A percentile compares a stretch with the other conserved stretches of the same genome.
Evolutionary conservation across 2,888 invertebrate species (phyloP).

Genomic region (Agrochola lota): DNA sequence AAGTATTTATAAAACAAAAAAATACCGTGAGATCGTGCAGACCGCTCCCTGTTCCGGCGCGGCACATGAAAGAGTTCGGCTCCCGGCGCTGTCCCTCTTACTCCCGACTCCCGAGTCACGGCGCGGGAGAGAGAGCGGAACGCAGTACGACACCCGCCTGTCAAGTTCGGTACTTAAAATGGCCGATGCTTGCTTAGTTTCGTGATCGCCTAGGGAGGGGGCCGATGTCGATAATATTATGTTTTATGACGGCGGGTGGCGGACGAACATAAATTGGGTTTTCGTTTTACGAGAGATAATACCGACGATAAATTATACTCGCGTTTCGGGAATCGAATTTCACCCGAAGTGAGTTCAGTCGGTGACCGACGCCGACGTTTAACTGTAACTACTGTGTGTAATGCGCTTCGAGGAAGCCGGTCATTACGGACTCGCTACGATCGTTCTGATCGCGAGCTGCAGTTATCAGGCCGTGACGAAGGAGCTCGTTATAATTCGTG

Average conservation of each 20-base stretch:
- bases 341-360: slow-evolving; percentile 72
- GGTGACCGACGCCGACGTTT: slow-evolving; percentile 66
- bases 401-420: slow-evolving; percentile 76
- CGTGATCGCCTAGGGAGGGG: slow-evolving; percentile 90
- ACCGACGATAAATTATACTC: slow-evolving; percentile 84
- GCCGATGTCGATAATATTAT: slow-evolving; percentile 89
- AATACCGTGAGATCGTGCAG: slow-evolving; percentile 79
- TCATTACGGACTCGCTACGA: slow-evolving; percentile 72
- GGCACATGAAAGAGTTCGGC: slow-evolving; percentile 84
- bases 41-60: slow-evolving; percentile 80
- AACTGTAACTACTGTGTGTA: slow-evolving; percentile 65
- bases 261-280: slow-evolving; percentile 86
- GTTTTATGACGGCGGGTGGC: slow-evolving; percentile 87
- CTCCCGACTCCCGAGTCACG: slow-evolving; percentile 55
- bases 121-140: slow-evolving; percentile 20
- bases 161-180: slow-evolving; percentile 87
- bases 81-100: slow-evolving; percentile 74
- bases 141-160: slow-evolving; percentile 77
- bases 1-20: slow-evolving; percentile 63
- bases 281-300: slow-evolving; percentile 89
- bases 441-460: slow-evolving; percentile 70
- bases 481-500: slow-evolving; percentile 81
- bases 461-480: slow-evolving; percentile 83
- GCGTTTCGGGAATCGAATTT: slow-evolving; percentile 82
- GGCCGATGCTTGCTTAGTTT: slow-evolving; percentile 89